A percentile compares a stretch with the other conserved stretches of the same genome.
phyloP scores from a whole-genome alignment of 2,797 vertebrate genomes.

The Typhlichthys subterraneus region DNA sequence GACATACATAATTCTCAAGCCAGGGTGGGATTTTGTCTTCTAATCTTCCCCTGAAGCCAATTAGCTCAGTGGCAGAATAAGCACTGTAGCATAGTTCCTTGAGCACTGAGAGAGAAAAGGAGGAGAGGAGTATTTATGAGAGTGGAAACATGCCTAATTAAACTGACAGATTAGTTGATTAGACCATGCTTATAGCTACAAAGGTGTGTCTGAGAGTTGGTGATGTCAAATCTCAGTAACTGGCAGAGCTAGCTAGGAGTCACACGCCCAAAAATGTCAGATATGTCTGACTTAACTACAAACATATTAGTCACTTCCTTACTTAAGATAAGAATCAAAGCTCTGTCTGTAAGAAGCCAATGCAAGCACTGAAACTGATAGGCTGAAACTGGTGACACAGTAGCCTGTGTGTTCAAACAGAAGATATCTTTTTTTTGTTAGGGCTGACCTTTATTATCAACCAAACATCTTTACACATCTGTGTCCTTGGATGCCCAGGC shows the following conservation, averaged over 20 bases:
- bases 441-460: conserved; percentile 16
- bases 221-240: not conserved
- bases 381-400: not conserved
- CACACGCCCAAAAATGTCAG: conserved; percentile 35
- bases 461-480: conserved; percentile 12
- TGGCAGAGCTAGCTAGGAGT: not conserved
- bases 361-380: not conserved
- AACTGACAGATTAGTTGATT: not conserved
- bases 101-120: not conserved
- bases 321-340: not conserved
- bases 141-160: conserved; percentile 2
- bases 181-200: not conserved
- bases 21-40: too few relatives aligned
- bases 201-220: conserved; percentile 10
- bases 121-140: not conserved
- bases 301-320: conserved; percentile 1
- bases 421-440: not conserved
- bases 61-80: too few relatives aligned
- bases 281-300: conserved; percentile 8
- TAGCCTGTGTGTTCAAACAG: not conserved
- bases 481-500: conserved; percentile 30
- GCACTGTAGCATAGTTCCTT: not conserved
- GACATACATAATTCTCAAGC: too few relatives aligned
- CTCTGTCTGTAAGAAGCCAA: not conserved
- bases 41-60: too few relatives aligned